Evolutionary conservation across 2,888 invertebrate genomes (phyloP).

Genomic region (Ethmia dodecea): DNA sequence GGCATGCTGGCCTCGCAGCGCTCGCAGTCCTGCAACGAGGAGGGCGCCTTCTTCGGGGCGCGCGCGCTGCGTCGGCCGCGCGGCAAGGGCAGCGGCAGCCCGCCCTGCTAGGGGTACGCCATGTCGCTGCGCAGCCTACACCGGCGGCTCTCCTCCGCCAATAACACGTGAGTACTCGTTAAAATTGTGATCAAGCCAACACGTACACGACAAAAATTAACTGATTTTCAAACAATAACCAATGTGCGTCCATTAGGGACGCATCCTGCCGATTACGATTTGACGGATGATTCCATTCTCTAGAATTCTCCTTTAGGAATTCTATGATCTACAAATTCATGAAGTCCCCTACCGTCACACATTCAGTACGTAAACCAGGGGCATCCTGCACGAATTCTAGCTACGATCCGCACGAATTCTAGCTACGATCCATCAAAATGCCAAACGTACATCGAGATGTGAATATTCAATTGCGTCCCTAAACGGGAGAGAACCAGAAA

Average conservation of each 20-base stretch:
- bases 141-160: slow-evolving; percentile 79
- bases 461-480: slow-evolving; percentile 60
- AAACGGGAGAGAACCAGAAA: too few species aligned
- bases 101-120: slow-evolving; percentile 80
- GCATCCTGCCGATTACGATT: too few species aligned
- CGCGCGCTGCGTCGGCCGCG: slow-evolving; percentile 77
- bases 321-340: too few species aligned
- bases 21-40: slow-evolving; percentile 75
- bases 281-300: too few species aligned
- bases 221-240: too few species aligned
- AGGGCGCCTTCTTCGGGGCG: slow-evolving; percentile 75
- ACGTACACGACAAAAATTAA: too few species aligned
- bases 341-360: too few species aligned
- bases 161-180: slow-evolving; percentile 76
- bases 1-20: slow-evolving; percentile 74
- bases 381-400: too few species aligned
- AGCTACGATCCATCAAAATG: slow-evolving; percentile 38
- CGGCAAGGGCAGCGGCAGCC: slow-evolving; percentile 76
- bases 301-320: too few species aligned
- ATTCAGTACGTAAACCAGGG: too few species aligned
- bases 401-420: background rate
- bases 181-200: too few species aligned
- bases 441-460: slow-evolving; percentile 43
- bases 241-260: too few species aligned
- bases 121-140: slow-evolving; percentile 82